Percentiles rank a stretch among this genome's conserved stretches.
Evolutionary conservation across 2,113 vertebrate genomes (phyloP).

Genomic region (Turnix velox): DNA sequence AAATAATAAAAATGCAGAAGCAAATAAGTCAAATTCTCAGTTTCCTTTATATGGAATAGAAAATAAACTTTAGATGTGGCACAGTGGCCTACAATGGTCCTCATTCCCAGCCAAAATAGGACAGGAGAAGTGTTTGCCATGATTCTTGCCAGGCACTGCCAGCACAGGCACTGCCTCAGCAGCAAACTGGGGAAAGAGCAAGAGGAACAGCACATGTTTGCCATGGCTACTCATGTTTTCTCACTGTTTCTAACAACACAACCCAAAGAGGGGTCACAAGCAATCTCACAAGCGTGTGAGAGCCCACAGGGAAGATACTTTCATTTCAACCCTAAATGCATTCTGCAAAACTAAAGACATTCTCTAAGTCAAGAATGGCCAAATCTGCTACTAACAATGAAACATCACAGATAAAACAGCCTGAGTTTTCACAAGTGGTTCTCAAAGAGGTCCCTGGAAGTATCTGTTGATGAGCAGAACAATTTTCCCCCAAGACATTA

Average conservation of each 20-base stretch:
- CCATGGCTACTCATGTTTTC: not conserved
- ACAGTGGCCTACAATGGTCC: not conserved
- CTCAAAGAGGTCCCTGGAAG: not conserved
- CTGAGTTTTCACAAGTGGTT: not conserved
- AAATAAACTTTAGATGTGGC: not conserved
- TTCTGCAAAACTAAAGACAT: not conserved
- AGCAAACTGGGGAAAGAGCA: not conserved
- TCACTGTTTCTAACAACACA: not conserved
- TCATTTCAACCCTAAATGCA: not conserved
- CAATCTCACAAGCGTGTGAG: not conserved
- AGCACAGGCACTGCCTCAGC: not conserved
- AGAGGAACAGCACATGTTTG: not conserved
- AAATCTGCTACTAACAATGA: not conserved
- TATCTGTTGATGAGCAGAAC: not conserved
- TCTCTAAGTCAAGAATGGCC: not conserved
- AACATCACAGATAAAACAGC: not conserved
- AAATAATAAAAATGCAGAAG: not conserved
- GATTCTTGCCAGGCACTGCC: not conserved
- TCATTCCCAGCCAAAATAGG: not conserved
- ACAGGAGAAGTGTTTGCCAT: not conserved
- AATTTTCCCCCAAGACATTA: not conserved
- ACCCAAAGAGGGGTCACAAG: not conserved
- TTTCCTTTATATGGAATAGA: not conserved
- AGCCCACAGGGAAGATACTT: not conserved
- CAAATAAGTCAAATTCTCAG: not conserved